phyloP scores from a whole-genome alignment of 64 coral and sea anemone species.

The Anthopleura sola region DNA sequence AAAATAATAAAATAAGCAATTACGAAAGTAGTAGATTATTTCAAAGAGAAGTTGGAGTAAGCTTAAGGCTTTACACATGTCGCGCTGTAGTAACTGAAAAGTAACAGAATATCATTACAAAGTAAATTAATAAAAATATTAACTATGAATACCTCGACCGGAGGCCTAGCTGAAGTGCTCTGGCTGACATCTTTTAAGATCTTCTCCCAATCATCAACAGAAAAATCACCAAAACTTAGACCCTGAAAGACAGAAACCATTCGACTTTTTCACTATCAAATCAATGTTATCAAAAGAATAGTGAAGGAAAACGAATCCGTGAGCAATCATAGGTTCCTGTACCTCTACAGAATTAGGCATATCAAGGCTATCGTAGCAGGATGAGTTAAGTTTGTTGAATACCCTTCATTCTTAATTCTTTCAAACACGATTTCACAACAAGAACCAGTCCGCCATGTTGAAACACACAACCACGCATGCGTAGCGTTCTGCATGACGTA shows the following conservation, averaged over 20 bases:
- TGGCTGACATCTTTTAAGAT: conserved; percentile 53
- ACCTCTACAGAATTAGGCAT: conserved; percentile 30
- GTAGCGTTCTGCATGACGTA: conserved; percentile 13
- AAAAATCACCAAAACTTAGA: conserved; percentile 79
- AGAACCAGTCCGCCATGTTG: conserved; percentile 20
- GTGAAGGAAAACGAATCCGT: background rate
- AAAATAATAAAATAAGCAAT: background rate
- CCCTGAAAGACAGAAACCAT: conserved; percentile 27
- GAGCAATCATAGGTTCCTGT: background rate
- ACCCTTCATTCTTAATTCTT: conserved; percentile 4
- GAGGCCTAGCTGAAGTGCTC: conserved; percentile 40
- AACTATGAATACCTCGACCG: conserved; percentile 68
- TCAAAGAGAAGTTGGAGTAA: background rate
- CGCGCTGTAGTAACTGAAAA: background rate
- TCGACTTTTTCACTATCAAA: background rate
- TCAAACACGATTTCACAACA: conserved; percentile 18
- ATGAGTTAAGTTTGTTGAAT: background rate
- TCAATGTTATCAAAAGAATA: background rate
- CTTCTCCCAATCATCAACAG: conserved; percentile 75
- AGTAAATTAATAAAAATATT: background rate
- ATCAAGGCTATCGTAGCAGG: background rate
- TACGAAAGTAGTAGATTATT: background rate
- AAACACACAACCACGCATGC: conserved; percentile 26
- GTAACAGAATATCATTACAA: background rate
- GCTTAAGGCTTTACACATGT: background rate